These are phyloP conservation scores for Istiophorus platypterus DNA, from an alignment of 2,113 vertebrate genomes.

Conservation along the genomic window DNA sequence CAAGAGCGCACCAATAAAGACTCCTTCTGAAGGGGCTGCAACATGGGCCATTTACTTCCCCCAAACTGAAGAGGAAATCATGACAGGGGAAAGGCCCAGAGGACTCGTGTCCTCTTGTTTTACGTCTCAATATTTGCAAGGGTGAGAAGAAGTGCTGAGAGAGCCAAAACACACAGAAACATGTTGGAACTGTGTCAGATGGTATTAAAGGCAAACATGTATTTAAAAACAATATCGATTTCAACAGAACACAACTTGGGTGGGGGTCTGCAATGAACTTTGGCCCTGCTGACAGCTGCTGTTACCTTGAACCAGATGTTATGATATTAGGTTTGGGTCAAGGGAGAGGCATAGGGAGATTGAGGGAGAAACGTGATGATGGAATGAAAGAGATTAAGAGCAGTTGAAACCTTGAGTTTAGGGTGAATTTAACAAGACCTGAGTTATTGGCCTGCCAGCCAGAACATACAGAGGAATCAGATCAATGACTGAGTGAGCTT, in stretches of 20 bases:
- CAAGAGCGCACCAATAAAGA: conserved; percentile 53
- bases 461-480: conserved; percentile 12
- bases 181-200: conserved; percentile 35
- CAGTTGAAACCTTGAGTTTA: conserved; percentile 25
- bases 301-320: conserved; percentile 75
- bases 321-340: conserved; percentile 62
- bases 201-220: conserved; percentile 62
- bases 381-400: conserved; percentile 32
- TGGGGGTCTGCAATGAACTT: conserved; percentile 45
- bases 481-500: conserved; percentile 5
- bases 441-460: conserved; percentile 46
- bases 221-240: conserved; percentile 67
- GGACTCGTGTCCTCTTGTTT: conserved; percentile 54
- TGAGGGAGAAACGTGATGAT: conserved; percentile 33
- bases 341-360: conserved; percentile 45
- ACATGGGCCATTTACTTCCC: conserved; percentile 54
- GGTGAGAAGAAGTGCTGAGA: conserved; percentile 45
- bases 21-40: conserved; percentile 48
- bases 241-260: conserved; percentile 30
- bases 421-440: conserved; percentile 42
- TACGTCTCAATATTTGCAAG: conserved; percentile 55
- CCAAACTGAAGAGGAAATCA: conserved; percentile 54
- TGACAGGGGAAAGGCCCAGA: conserved; percentile 45
- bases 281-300: conserved; percentile 51
- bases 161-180: conserved; percentile 67